phyloP scores from a whole-genome alignment of 2,797 vertebrate species.

The Pseudochaenichthys georgianus region DNA sequence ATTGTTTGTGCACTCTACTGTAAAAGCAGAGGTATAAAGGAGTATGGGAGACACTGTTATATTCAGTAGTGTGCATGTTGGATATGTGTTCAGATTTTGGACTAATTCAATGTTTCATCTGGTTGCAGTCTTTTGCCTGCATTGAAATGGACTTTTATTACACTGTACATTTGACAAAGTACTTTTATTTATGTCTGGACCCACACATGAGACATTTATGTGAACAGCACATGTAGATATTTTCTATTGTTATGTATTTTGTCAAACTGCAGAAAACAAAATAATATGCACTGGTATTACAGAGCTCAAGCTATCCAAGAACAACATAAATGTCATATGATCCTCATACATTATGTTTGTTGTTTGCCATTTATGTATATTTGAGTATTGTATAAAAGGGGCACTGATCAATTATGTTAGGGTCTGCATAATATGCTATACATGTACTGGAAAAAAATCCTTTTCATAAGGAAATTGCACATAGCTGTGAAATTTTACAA shows the following conservation, averaged over 20 bases:
- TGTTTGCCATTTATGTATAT: conserved; percentile 84
- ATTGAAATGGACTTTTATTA: conserved; percentile 49
- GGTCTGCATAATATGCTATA: conserved; percentile 81
- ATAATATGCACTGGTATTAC: conserved; percentile 68
- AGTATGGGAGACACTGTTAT: conserved; percentile 34
- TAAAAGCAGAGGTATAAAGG: conserved; percentile 48
- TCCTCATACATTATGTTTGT: conserved; percentile 73
- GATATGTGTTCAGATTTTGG: conserved; percentile 35
- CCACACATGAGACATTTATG: conserved; percentile 75
- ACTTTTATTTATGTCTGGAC: conserved; percentile 62
- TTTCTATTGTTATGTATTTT: conserved; percentile 83
- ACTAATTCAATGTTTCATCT: conserved; percentile 33
- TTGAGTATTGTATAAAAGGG: conserved; percentile 85
- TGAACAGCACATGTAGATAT: conserved; percentile 91
- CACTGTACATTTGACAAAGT: conserved; percentile 41
- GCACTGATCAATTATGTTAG: conserved; percentile 79
- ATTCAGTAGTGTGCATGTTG: conserved; percentile 63
- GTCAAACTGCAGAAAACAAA: conserved; percentile 69
- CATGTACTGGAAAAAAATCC: conserved; percentile 86
- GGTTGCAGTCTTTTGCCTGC: conserved; percentile 46
- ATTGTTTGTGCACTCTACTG: conserved; percentile 41
- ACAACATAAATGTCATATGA: conserved; percentile 69
- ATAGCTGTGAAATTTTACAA: conserved; percentile 94
- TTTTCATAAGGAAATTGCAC: conserved; percentile 93
- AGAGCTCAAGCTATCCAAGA: conserved; percentile 76